A percentile compares a stretch with the other conserved stretches of the same genome.
Conservation (phyloP, 2,113 vertebrate genomes). For the Ailurus styani region DNA sequence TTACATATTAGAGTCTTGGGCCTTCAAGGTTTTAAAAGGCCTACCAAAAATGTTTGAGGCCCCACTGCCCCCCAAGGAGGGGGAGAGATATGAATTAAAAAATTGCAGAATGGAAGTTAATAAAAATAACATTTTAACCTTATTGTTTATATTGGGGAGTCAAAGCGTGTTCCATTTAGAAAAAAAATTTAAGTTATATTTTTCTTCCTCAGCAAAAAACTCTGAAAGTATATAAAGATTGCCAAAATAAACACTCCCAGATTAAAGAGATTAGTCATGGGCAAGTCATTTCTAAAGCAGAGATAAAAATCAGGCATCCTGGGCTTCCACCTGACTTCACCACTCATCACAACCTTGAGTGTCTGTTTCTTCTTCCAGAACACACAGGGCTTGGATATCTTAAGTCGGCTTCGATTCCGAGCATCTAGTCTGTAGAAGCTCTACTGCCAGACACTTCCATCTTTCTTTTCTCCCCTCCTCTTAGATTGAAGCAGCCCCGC, state of each 20-base stretch:
- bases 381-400: background rate
- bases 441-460: background rate
- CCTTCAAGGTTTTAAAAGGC: background rate
- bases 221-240: background rate
- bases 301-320: background rate
- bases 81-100: background rate
- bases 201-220: background rate
- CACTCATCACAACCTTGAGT: background rate
- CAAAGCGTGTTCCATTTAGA: background rate
- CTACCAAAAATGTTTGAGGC: background rate
- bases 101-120: background rate
- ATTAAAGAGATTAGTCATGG: background rate
- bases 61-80: background rate
- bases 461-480: background rate
- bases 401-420: background rate
- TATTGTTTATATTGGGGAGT: background rate
- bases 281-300: background rate
- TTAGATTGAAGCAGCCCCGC: constrained; percentile 91
- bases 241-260: background rate
- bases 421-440: background rate
- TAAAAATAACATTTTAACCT: background rate
- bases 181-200: background rate
- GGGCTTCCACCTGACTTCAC: background rate
- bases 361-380: constrained; percentile 18
- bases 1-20: background rate